Base-by-base conservation (phyloP, 2,113 vertebrate species). In the Ameiurus melas region DNA sequence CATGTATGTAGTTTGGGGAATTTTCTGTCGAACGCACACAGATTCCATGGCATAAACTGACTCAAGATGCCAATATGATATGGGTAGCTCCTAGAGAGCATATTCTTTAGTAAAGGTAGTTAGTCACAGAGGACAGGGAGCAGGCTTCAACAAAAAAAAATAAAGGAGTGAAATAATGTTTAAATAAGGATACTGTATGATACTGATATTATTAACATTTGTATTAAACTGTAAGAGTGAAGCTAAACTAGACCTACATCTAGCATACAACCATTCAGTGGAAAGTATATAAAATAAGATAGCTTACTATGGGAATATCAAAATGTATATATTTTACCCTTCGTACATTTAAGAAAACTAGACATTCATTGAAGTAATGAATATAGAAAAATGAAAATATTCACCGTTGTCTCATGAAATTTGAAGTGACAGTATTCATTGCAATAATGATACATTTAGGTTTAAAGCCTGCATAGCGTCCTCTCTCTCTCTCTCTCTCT, bases 401-500 rank as follows among this genome's bases (percentile, higher is more conserved):
- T 27, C 22, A 77, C 5, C 27, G 2, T 0, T 12, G 6, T 77
- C 22, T 5, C 73, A 16, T 43, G 3, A 39, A 79, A 79, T n/a
- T 25, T 43, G 39, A 1, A 51, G 43, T 7, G 43, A 27, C 73
- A 43, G 6, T 10, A 30, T 53, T 55, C 47, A 53, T 53, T 55
- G 27, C 6, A 17, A 14, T 55, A 55, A 17, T 19, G 16, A 55
- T 53, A 53, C 14, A 7, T 27, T 53, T n/a, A 78, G 73, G 22
- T 47, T 75, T 75, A 73, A 80, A 60, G 64, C 80, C 51, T 66
- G 16, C 22, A n/a, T 75, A 30, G 53, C 43, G 33, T 25, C 79
- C 36, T 84, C 33, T 85, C 22, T 84, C 78, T 68, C 43, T 82
- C 64, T 89, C 30, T 85, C 62, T 89, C 83, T 70, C 62, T 77